Base-by-base conservation (phyloP, 2,888 invertebrate species). In the Drosophila multiciliata region DNA sequence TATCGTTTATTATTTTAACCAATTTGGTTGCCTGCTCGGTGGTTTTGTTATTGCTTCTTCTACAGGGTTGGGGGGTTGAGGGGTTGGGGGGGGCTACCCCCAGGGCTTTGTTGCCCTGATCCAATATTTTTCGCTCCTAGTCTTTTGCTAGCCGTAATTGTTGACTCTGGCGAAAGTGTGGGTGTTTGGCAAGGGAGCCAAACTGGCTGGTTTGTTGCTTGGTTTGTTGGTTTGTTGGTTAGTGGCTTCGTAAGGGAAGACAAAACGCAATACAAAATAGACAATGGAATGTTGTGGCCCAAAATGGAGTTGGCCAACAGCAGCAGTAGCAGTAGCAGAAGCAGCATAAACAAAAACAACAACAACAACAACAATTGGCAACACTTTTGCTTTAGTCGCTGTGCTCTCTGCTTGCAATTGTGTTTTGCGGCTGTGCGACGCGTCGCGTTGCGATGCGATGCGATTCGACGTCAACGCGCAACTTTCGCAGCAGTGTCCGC, bases 261-360 rank as follows among this genome's bases (percentile, higher is more conserved):
- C 75, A 87, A 76, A 76, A 79, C 77, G 82, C 72, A 78, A 72
- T 71, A 80, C 78, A 78, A 83, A 89, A 69, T 71, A 89, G 82
- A 89, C 90, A 85, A 89, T 85, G 85, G 88, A 84, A 82, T 85
- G 77, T 73, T 79, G 79, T 72, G 85, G 65, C 82, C 77, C 87
- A 82, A 89, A 89, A 87, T 84, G 82, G 72, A 76, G 87, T 84
- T 87, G 75, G 85, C 87, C 73, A 87, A 89, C 80, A 79, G 29
- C 78, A 66, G 11, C 69, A 66, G 20, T 45, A 15, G 45, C 12
- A 45, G 20, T 45, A 15, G 45, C 20, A 45, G 20, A 45, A 20
- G 45, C 12, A 45, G 23, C 23, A 45, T 45, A 23, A 32, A 17
- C 64, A 62, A 11, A 54, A 75, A 26, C 66, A 67, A 15, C 66